Evolutionary conservation across 2,888 invertebrate genomes (phyloP), one percentile per base, ranked within the genome.

Genomic region (Eupithecia abbreviata): DNA sequence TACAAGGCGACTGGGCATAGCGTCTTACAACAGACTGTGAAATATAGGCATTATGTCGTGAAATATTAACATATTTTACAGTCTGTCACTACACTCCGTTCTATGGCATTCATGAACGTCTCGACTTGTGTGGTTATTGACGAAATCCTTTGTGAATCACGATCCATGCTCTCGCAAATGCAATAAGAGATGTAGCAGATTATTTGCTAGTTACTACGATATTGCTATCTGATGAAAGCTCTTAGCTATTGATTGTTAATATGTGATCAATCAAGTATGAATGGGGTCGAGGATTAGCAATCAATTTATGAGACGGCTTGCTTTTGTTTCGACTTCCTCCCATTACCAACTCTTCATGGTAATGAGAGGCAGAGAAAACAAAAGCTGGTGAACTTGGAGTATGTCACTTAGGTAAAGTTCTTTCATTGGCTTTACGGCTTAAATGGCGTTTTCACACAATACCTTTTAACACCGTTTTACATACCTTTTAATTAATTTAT

Each of bases 141-240:
- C 51, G 55, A 79, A 80, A 82, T 75, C 77, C 71, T 76, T 80
- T 81, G 83, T 80, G 83, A 79, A 47, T 62, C 72, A 58, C 42
- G 71, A 71, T 42, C n/a, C 62, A 62, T 18, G 47, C 30, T 10
- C 13, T 12, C 10, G 58, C 58, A 30, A 71, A 71, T 62, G 71
- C 43, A 62, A 45, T 71, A 71, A 71, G 58, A 58, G 71, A n/a
- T 18, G 55, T 42, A 4, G n/a, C 68, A 45, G 68, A 68, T 68
- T 68, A 68, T 3, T 68, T 10, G 7, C 3, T 45, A 68, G 68
- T 68, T 71, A 71, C 58, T 71, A 12, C 47, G 51, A n/a, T 18
- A 45, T 45, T 43, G 68, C 43, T 42, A 18, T 66, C 30, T 15
- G 68, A 43, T 68, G 68, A 68, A 43, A 68, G 68, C 68, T 68